A percentile compares a stretch with the other conserved stretches of the same genome.
These are phyloP conservation scores for Athalia circularis DNA, from an alignment of 2,888 invertebrate species.

Conservation along the genomic window DNA sequence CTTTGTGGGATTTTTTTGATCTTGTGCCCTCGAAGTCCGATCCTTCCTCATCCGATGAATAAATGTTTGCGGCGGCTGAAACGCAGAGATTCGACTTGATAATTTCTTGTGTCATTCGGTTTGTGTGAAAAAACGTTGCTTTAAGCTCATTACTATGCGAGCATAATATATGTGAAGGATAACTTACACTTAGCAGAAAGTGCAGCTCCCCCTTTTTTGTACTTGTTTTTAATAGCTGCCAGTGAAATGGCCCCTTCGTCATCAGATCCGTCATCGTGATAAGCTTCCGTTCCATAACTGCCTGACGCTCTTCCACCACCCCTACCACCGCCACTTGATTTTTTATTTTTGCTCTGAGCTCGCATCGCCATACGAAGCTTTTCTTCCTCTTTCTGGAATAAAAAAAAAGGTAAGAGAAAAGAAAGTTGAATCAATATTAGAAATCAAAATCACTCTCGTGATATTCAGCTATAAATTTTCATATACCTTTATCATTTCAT, in stretches of 20 bases:
- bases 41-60: conserved; percentile 92
- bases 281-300: conserved; percentile 74
- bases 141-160: neutral
- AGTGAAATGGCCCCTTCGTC: conserved; percentile 95
- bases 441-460: too few species aligned
- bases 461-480: neutral
- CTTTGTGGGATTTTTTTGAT: conserved; percentile 83
- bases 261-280: conserved; percentile 91
- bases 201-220: conserved; percentile 81
- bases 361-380: conserved; percentile 92
- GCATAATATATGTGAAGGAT: neutral
- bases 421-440: neutral
- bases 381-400: conserved; percentile 94
- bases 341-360: conserved; percentile 79
- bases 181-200: conserved; percentile 71
- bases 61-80: conserved; percentile 82
- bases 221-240: conserved; percentile 95
- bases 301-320: conserved; percentile 72
- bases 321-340: conserved; percentile 73
- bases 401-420: conserved; percentile 7
- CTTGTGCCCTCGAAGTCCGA: conserved; percentile 88
- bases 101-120: too few species aligned
- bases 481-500: conserved; percentile 90
- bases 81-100: conserved; percentile 49
- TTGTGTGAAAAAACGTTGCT: conserved; percentile 3